Base-by-base conservation (phyloP, 2,113 vertebrate genomes). In the Corapipo altera region DNA sequence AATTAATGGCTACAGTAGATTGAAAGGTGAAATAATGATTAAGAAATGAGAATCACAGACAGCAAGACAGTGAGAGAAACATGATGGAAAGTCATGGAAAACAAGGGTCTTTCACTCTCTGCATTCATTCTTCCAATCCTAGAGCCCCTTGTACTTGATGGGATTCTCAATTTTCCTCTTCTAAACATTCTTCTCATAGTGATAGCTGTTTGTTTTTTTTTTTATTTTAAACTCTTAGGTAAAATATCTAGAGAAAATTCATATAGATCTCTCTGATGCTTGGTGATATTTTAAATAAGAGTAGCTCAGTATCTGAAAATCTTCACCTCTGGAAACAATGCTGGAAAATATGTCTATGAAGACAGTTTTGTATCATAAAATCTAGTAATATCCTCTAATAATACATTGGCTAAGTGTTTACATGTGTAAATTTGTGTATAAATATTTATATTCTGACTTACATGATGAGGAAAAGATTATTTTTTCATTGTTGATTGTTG, bases 121-220 rank as follows among this genome's bases (percentile, higher is more conserved):
- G 33, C 44, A 43, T 49, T 69, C 3, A 32, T 55, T 49, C 17
- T 70, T 43, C n/a, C 6, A 7, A 12, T 62, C 20, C 26, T 57
- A 49, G 37, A 78, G 12, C 4, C 6, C 10, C 5, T 71, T n/a
- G 3, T 12, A 15, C 11, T 27, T 67, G 16, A 28, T 12, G 11
- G 17, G 28, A 41, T 55, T 48, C 27, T 66, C 22, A 71, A 5
- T 72, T 85, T 22, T 75, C 11, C 8, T 86, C 43, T 86, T 89
- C 43, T 71, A 65, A 91, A n/a, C 2, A 3, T 16, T 80, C 7
- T 46, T 4, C 6, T 73, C 3, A 8, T 49, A 37, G 23, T 6
- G 24, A 65, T 2, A 5, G 1, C 7, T 52, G 3, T 3, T 9
- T 5, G 8, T 28, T 32, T 52, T 58, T 24, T 19, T 30, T 16